Conservation (phyloP, 2,797 vertebrate genomes). For the Balearica regulorum region DNA sequence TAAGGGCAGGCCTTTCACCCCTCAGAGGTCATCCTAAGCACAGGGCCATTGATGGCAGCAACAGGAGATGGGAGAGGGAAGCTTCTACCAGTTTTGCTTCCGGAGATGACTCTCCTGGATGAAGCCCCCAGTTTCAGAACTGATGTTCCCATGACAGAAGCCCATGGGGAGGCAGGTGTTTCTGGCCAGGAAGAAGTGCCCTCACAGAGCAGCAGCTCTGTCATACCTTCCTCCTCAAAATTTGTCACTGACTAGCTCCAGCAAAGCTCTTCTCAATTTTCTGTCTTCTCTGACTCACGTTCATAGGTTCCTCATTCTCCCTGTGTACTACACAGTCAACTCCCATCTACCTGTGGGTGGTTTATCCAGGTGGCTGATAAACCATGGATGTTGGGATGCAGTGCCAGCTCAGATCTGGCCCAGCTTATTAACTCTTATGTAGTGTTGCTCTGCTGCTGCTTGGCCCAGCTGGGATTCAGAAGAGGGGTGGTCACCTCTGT, state of each 20-base stretch:
- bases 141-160: neutral
- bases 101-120: neutral
- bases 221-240: neutral
- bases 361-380: slow-evolving; percentile 29
- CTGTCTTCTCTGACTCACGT: neutral
- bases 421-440: neutral
- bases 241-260: neutral
- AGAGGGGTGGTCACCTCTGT: neutral
- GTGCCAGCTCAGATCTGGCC: neutral
- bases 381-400: neutral
- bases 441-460: neutral
- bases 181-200: neutral
- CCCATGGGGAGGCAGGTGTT: neutral
- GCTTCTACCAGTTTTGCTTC: neutral
- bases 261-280: neutral
- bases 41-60: neutral
- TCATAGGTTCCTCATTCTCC: neutral
- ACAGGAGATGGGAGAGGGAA: neutral
- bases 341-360: neutral
- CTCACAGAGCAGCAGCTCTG: fast-evolving
- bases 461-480: neutral
- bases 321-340: neutral
- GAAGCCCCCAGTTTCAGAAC: neutral
- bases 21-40: neutral
- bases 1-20: neutral